Evolutionary conservation across 2,113 vertebrate genomes (phyloP).

Genomic region (Salvelinus alpinus): DNA sequence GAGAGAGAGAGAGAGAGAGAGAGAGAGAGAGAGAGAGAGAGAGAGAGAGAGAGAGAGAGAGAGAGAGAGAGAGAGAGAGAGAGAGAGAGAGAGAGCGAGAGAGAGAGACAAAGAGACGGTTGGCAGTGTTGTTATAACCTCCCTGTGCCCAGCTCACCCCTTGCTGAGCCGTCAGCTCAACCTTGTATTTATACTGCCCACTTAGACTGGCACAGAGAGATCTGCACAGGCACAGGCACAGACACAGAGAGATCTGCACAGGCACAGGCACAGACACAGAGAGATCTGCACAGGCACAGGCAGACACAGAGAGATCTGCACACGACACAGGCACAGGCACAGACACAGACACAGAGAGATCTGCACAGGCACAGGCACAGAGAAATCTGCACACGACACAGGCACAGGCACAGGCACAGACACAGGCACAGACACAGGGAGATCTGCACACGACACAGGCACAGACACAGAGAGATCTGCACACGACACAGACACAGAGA

Average conservation of each 20-base stretch:
- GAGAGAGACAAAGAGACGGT: neutral
- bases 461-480: no score
- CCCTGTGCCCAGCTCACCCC: constrained; percentile 13
- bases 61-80: neutral
- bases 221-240: no score
- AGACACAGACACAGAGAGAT: neutral
- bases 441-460: no score
- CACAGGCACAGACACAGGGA: neutral
- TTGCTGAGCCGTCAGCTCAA: constrained; percentile 42
- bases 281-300: no score
- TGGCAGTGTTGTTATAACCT: constrained; percentile 14
- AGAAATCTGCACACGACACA: no score
- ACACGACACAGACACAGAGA: no score
- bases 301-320: no score
- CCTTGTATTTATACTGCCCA: constrained; percentile 44
- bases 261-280: neutral
- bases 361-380: no score
- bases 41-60: neutral
- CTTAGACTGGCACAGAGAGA: constrained; percentile 1
- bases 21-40: neutral
- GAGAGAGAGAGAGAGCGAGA: no score
- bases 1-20: neutral
- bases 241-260: no score
- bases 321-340: no score
- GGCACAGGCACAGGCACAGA: no score